These are phyloP conservation scores for Agriopis marginaria DNA, from an alignment of 2,888 invertebrate genomes.

Conservation along the genomic window DNA sequence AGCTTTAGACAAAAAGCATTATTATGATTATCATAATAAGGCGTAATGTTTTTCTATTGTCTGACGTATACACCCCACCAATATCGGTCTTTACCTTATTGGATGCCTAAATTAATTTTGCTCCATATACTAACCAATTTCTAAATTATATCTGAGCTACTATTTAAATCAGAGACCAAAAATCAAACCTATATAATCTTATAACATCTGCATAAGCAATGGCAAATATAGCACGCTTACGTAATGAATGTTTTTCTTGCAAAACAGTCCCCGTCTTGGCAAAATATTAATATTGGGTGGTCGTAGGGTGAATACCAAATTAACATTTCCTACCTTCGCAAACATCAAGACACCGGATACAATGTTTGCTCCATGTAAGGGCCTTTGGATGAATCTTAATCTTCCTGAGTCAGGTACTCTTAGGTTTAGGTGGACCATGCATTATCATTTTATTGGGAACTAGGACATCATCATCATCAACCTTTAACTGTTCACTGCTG, in stretches of 20 bases:
- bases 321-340: constrained; percentile 84
- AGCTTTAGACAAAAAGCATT: too few species aligned
- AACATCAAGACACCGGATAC: constrained; percentile 84
- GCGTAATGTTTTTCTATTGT: too few species aligned
- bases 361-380: constrained; percentile 84
- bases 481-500: too few species aligned
- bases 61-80: too few species aligned
- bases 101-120: too few species aligned
- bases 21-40: too few species aligned
- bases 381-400: constrained; percentile 84
- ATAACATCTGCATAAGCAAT: constrained; percentile 6
- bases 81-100: too few species aligned
- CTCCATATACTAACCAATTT: too few species aligned
- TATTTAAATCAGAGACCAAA: neutral
- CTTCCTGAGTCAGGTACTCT: constrained; percentile 62
- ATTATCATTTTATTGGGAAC: neutral
- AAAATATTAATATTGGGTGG: constrained; percentile 80
- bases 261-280: constrained; percentile 53
- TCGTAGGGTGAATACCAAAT: constrained; percentile 83
- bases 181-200: neutral
- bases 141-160: too few species aligned
- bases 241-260: constrained; percentile 64
- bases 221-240: constrained; percentile 39
- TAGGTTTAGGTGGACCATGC: constrained; percentile 7
- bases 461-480: neutral